Evolutionary conservation across 1,140 invertebrate species (phyloP).

Genomic region (Drosophila parvula): DNA sequence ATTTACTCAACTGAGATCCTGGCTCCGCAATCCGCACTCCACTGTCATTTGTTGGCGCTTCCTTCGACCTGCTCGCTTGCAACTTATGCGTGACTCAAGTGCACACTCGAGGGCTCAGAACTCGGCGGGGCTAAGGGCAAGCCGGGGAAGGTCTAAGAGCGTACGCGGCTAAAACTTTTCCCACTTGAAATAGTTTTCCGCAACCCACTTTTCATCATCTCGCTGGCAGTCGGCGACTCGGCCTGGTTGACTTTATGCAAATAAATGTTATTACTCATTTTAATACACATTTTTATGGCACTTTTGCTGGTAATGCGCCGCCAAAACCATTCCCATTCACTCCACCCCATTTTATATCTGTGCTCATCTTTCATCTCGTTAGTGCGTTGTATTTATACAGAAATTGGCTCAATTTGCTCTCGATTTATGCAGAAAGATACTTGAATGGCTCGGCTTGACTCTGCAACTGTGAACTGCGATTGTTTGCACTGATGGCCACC

Average conservation of each 20-base stretch:
- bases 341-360: constrained; percentile 4
- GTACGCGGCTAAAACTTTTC: constrained; percentile 79
- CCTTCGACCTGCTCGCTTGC: constrained; percentile 74
- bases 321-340: constrained; percentile 34
- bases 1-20: constrained; percentile 52
- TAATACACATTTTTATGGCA: constrained; percentile 82
- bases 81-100: constrained; percentile 82
- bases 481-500: constrained; percentile 68
- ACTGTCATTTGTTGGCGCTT: constrained; percentile 73
- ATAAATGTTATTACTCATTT: constrained; percentile 83
- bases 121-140: not conserved
- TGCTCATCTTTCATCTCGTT: constrained; percentile 73
- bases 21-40: constrained; percentile 25
- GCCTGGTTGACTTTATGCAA: constrained; percentile 75
- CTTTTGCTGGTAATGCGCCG: constrained; percentile 70
- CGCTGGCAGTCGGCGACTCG: constrained; percentile 7
- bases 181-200: constrained; percentile 77
- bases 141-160: constrained; percentile 68
- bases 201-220: constrained; percentile 39
- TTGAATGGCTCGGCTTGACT: constrained; percentile 56
- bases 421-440: constrained; percentile 78
- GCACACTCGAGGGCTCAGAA: constrained; percentile 69
- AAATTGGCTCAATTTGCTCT: constrained; percentile 80
- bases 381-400: constrained; percentile 77
- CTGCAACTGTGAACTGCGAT: constrained; percentile 55